Base-by-base conservation (phyloP, 2,113 vertebrate genomes). In the Taxidea taxus region DNA sequence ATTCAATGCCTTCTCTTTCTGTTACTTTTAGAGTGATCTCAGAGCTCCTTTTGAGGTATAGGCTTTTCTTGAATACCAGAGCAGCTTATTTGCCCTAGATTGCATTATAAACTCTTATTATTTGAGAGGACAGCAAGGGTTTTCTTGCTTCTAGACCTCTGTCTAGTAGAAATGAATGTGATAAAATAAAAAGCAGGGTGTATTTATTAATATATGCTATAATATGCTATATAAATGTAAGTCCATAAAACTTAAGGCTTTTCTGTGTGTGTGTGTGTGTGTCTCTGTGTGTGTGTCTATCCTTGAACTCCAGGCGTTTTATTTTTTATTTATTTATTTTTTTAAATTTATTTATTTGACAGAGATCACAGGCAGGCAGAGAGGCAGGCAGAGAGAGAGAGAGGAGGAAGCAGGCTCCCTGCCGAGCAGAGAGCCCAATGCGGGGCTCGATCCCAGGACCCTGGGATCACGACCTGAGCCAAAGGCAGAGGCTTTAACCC, bases 91-190 rank as follows among this genome's bases (percentile, higher is more conserved):
- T 39, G 60, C 4, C 49, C 15, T 89, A 15, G 34, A 66, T 92
- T 82, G 20, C 11, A 21, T 85, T 72, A 49, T 56, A 81, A 64
- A 44, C 20, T 96, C 20, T 70, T 47, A 23, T 29, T 87, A 72
- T 34, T 93, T 96, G 39, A 72, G 85, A 77, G 56, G 31, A 84
- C 34, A 70, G 18, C 8, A 77, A 70, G 25, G 1, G 5, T 74
- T 95, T 97, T 70, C 34, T 95, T 56, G 3, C 86, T 90, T 96
- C 34, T 75, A 85, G 44, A n/a, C 4, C 11, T 93, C 49, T 91
- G 70, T 20, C 4, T 95, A 23, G 37, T 74, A 78, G 74, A 92
- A 87, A 11, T 93, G 15, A 93, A 34, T 75, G 25, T 60, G 39
- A 34, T 74, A 68, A 80, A 29, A 62, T 49, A 54, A 85, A 56